These are phyloP conservation scores for Dolichotis patagonum DNA, from an alignment of 2,113 vertebrate genomes.

Conservation along the genomic window DNA sequence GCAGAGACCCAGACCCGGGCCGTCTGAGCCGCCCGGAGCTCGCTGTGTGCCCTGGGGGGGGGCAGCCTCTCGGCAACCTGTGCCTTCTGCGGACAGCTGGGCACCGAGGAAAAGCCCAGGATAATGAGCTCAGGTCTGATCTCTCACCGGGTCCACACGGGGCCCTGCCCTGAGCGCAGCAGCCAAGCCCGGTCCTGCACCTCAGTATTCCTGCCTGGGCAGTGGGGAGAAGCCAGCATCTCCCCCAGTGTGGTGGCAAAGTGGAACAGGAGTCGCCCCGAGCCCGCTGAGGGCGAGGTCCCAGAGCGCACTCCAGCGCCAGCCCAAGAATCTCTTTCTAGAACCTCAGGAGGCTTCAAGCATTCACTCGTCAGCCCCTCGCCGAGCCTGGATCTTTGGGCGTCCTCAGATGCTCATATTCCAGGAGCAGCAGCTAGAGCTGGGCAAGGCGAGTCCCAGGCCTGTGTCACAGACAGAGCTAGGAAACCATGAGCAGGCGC, in stretches of 20 bases:
- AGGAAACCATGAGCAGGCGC: background rate
- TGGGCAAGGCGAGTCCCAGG: background rate
- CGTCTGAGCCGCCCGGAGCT: background rate
- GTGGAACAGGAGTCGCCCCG: too few species aligned
- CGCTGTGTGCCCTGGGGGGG: fast-evolving
- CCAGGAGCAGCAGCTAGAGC: background rate
- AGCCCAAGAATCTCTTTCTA: background rate
- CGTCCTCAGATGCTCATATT: background rate
- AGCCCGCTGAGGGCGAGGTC: too few species aligned
- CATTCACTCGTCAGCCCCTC: background rate
- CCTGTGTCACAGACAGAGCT: background rate
- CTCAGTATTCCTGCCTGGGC: fast-evolving
- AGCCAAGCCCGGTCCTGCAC: background rate
- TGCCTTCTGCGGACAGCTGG: background rate
- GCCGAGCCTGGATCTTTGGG: background rate
- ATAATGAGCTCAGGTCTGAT: background rate
- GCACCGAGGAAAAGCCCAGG: background rate
- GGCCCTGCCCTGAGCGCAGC: background rate
- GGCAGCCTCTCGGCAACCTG: background rate
- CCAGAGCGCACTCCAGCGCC: background rate
- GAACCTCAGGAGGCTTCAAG: background rate
- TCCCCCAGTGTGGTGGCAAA: fast-evolving
- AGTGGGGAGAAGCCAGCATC: fast-evolving
- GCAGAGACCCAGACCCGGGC: background rate
- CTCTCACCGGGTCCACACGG: fast-evolving